Conservation (phyloP, 2,797 vertebrate genomes). For the Hippopotamyrus pictus region DNA sequence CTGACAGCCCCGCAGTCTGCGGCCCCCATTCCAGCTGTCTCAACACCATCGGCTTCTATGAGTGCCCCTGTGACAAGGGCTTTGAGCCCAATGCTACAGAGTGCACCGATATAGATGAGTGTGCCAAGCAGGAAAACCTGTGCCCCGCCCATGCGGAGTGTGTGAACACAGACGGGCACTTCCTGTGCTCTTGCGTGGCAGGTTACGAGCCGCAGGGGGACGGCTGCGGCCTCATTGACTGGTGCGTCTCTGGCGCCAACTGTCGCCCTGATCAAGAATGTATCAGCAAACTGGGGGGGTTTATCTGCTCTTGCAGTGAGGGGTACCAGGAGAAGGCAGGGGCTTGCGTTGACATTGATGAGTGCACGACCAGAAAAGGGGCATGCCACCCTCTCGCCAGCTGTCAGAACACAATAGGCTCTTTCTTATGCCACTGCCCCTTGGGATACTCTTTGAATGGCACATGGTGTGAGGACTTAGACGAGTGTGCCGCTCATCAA, state of each 20-base stretch:
- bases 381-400: conserved; percentile 55
- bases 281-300: conserved; percentile 56
- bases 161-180: conserved; percentile 60
- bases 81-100: conserved; percentile 48
- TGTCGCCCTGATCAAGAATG: conserved; percentile 68
- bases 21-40: conserved; percentile 54
- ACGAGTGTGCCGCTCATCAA: conserved; percentile 57
- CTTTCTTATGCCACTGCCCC: conserved; percentile 65
- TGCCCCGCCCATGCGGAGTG: conserved; percentile 61
- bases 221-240: conserved; percentile 61
- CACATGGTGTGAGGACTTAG: conserved; percentile 62
- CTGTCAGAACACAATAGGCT: conserved; percentile 66
- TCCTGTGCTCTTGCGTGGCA: conserved; percentile 50
- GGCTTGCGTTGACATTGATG: conserved; percentile 60
- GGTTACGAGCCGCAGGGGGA: conserved; percentile 46
- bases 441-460: conserved; percentile 61
- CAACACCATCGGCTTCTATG: conserved; percentile 60
- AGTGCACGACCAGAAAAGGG: conserved; percentile 50
- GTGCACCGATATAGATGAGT: conserved; percentile 50
- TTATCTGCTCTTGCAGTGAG: conserved; percentile 57
- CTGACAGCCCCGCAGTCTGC: conserved; percentile 51
- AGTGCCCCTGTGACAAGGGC: conserved; percentile 60
- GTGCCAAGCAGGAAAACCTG: conserved; percentile 13
- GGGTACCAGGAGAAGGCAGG: conserved; percentile 55
- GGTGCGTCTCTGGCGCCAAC: conserved; percentile 51